Evolutionary conservation across 2,888 invertebrate species (phyloP).

Genomic region (Steinernema hermaphroditum): DNA sequence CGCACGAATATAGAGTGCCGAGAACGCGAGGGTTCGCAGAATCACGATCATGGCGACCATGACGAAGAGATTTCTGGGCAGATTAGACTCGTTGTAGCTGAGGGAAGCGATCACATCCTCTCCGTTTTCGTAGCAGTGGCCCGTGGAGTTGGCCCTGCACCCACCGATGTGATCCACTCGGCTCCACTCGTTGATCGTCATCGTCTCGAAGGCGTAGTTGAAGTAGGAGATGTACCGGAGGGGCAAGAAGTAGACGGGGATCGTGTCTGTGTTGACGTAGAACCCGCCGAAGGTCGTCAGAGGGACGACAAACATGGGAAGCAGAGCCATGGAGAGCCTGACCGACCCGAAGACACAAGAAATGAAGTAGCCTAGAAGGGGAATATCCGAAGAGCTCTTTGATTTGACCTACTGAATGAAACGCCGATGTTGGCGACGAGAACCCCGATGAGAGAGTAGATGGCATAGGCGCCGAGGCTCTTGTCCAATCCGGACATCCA

Average conservation of each 20-base stretch:
- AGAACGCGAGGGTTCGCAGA: conserved; percentile 54
- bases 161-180: conserved; percentile 54
- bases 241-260: conserved; percentile 68
- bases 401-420: not conserved
- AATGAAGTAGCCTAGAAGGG: conserved; percentile 81
- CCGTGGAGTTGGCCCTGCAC: not conserved
- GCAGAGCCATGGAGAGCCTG: conserved; percentile 85
- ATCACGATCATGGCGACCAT: conserved; percentile 52
- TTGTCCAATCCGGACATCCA: conserved; percentile 83
- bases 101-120: conserved; percentile 51
- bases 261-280: conserved; percentile 80
- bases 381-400: too few species aligned
- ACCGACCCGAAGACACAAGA: conserved; percentile 78
- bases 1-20: conserved; percentile 52
- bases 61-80: conserved; percentile 47
- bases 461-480: not conserved
- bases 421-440: not conserved
- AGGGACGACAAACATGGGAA: conserved; percentile 88
- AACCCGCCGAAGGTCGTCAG: conserved; percentile 93
- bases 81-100: conserved; percentile 48
- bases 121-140: conserved; percentile 44
- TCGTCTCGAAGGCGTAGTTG: conserved; percentile 67
- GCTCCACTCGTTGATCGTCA: conserved; percentile 67
- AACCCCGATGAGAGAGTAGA: conserved; percentile 6
- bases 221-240: conserved; percentile 68